Percentiles rank a stretch among this genome's conserved stretches.
phyloP scores from a whole-genome alignment of 2,113 vertebrate genomes.

The Sebastes fasciatus region DNA sequence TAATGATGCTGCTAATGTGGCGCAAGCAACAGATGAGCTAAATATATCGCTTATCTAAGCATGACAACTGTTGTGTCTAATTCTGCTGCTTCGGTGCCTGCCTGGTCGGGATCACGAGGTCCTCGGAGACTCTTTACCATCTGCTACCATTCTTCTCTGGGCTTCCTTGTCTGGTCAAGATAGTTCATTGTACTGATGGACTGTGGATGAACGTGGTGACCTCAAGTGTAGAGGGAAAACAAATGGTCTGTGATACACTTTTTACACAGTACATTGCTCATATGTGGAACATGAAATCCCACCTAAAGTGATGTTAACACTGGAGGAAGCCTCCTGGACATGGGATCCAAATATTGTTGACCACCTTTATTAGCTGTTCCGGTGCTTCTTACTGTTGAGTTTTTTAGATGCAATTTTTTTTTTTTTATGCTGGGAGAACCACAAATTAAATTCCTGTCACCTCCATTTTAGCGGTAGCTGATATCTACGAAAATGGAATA shows the following conservation, averaged over 20 bases:
- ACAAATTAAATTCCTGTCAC: not conserved
- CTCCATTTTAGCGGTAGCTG: not conserved
- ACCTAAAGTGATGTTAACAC: not conserved
- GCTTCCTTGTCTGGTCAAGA: constrained; percentile 66
- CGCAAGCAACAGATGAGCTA: constrained; percentile 76
- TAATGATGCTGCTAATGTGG: constrained; percentile 79
- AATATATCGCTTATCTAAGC: constrained; percentile 81
- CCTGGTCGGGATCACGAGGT: constrained; percentile 69
- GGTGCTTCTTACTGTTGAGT: not conserved
- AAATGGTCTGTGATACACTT: constrained; percentile 24
- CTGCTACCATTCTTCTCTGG: constrained; percentile 76
- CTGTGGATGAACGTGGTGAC: constrained; percentile 37
- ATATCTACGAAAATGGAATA: not conserved
- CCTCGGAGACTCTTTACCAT: constrained; percentile 74
- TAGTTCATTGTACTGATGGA: constrained; percentile 65
- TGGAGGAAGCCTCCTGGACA: not conserved
- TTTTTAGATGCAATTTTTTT: not conserved
- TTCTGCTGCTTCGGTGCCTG: constrained; percentile 73
- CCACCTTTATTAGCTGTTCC: not conserved
- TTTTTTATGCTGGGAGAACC: not conserved
- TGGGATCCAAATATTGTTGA: not conserved
- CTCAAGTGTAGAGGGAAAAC: constrained; percentile 28
- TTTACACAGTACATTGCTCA: constrained; percentile 10
- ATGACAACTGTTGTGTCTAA: constrained; percentile 81
- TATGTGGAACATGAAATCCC: not conserved